Conservation (phyloP, 2,113 vertebrate genomes). For the Otis tarda region DNA sequence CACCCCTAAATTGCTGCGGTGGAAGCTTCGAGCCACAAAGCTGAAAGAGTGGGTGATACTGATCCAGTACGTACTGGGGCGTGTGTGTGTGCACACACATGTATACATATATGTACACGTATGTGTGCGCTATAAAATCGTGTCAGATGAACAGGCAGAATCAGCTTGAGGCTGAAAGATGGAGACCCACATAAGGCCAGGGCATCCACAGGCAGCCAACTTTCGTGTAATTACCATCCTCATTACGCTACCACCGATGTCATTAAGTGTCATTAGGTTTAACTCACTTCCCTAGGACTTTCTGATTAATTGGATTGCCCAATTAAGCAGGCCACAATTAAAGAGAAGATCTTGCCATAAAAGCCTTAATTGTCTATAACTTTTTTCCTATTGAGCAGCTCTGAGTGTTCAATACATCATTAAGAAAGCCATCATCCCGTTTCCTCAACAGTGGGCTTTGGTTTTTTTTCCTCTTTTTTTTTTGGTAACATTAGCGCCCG, state of each 20-base stretch:
- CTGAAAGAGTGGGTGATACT: neutral
- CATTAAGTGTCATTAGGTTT: constrained; percentile 37
- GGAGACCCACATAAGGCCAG: neutral
- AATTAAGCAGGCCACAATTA: constrained; percentile 43
- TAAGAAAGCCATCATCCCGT: neutral
- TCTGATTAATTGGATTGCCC: constrained; percentile 51
- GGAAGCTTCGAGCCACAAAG: neutral
- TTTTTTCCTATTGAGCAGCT: constrained; percentile 23
- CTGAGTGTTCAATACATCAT: neutral
- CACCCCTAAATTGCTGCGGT: rapidly evolving
- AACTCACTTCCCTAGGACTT: constrained; percentile 20
- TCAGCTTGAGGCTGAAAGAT: neutral
- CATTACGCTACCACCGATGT: neutral
- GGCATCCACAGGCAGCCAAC: neutral
- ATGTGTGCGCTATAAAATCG: neutral
- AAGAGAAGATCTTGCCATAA: constrained; percentile 23
- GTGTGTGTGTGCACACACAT: rapidly evolving
- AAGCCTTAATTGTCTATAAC: neutral
- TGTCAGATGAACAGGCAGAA: neutral
- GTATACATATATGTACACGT: neutral
- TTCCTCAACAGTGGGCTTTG: neutral
- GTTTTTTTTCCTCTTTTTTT: neutral
- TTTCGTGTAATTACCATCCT: neutral
- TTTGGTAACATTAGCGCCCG: neutral
- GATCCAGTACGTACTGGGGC: neutral